Evolutionary conservation across 2,888 invertebrate species (phyloP).

Genomic region (Microdon myrmicae): DNA sequence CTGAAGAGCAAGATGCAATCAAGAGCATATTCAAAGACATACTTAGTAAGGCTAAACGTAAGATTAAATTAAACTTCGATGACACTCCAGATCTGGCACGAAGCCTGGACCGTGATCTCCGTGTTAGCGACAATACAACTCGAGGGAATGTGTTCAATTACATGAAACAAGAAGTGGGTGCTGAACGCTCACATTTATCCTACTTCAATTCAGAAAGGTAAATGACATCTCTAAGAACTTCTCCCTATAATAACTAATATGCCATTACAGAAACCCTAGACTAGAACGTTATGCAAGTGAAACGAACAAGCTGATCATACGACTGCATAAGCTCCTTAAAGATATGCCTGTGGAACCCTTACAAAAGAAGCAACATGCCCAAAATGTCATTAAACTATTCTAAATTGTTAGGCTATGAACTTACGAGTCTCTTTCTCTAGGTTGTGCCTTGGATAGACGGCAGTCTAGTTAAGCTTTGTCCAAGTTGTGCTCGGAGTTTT

Average conservation of each 20-base stretch:
- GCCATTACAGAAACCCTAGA: slow-evolving; percentile 71
- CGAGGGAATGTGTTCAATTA: slow-evolving; percentile 59
- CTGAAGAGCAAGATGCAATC: slow-evolving; percentile 85
- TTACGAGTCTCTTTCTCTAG: slow-evolving; percentile 58
- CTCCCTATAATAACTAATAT: background rate
- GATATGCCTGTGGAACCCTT: slow-evolving; percentile 80
- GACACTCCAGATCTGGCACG: slow-evolving; percentile 73
- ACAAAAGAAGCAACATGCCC: slow-evolving; percentile 79
- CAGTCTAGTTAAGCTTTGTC: slow-evolving; percentile 87
- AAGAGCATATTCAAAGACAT: slow-evolving; percentile 81
- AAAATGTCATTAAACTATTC: too few relatives aligned
- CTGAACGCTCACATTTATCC: slow-evolving; percentile 73
- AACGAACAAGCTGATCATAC: slow-evolving; percentile 94
- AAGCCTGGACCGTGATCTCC: slow-evolving; percentile 70
- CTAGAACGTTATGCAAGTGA: slow-evolving; percentile 92
- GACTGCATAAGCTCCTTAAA: slow-evolving; percentile 88
- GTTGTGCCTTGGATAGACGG: slow-evolving; percentile 95
- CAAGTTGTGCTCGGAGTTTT: slow-evolving; percentile 90
- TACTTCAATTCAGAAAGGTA: slow-evolving; percentile 78
- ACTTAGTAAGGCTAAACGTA: slow-evolving; percentile 90
- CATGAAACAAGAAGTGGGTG: slow-evolving; percentile 66
- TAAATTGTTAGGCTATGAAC: background rate
- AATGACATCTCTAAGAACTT: slow-evolving; percentile 52
- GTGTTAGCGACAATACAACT: slow-evolving; percentile 57
- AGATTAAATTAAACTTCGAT: slow-evolving; percentile 79